Percentiles rank a stretch among this genome's conserved stretches.
Evolutionary conservation across 1,140 invertebrate genomes (phyloP).

Genomic region (Gonioctena quinquepunctata): DNA sequence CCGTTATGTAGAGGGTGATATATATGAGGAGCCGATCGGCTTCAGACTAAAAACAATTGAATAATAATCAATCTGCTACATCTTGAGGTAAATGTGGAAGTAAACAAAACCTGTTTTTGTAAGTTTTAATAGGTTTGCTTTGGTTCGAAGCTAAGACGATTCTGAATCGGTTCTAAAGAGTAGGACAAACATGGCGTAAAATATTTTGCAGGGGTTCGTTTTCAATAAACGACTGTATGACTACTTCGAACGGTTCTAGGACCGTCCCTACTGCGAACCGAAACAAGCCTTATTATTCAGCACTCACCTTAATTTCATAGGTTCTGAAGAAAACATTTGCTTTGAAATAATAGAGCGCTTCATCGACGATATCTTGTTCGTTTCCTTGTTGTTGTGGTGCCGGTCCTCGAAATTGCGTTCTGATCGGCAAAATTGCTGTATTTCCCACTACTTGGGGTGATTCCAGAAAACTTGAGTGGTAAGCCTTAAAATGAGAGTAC

Average conservation of each 20-base stretch:
- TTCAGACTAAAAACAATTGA: conserved; percentile 73
- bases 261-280: too few relatives aligned
- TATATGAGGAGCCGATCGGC: conserved; percentile 96
- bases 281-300: too few relatives aligned
- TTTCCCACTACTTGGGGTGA: conserved; percentile 83
- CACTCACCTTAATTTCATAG: conserved; percentile 93
- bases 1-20: conserved; percentile 97
- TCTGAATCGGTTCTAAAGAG: too few relatives aligned
- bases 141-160: too few relatives aligned
- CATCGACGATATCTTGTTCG: conserved; percentile 94
- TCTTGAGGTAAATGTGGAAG: neutral
- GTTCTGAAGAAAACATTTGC: conserved; percentile 99
- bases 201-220: too few relatives aligned
- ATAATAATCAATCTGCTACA: too few relatives aligned
- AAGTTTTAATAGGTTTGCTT: too few relatives aligned
- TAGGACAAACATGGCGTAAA: too few relatives aligned
- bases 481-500: conserved; percentile 84
- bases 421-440: conserved; percentile 68
- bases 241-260: too few relatives aligned
- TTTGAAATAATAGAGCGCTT: conserved; percentile 96
- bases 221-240: too few relatives aligned
- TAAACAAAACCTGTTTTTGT: too few relatives aligned
- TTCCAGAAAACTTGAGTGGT: conserved; percentile 88
- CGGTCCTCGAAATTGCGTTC: conserved; percentile 51
- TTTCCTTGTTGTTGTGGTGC: conserved; percentile 67